Base-by-base conservation (phyloP, 2,113 vertebrate species). In the Pyxicephalus adspersus region DNA sequence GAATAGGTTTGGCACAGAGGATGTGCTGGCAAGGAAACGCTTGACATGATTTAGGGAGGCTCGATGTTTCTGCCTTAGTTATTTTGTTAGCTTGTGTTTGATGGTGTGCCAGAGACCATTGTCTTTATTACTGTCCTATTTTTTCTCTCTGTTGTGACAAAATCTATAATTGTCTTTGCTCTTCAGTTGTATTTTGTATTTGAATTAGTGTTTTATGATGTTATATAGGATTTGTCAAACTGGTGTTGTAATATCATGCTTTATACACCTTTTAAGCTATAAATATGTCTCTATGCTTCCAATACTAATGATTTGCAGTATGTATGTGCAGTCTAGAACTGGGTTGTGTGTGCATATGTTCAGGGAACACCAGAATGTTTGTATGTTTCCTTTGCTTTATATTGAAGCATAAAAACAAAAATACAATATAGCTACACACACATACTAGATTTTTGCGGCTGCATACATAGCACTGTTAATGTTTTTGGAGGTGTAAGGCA, bases 1-100 rank as follows among this genome's bases (percentile, higher is more conserved):
- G 28, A 51, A 64, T 50, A 64, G 68, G 58, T 64, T 73, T 81
- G 68, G 78, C 68, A 64, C 38, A 22, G 45, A 79, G 54, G 38
- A 68, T 73, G 28, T 74, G 58, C 26, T 73, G 79, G 79, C 79
- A 73, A 50, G n/a, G 28, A 57, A 55, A 81, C 18, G 26, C 79
- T 73, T 73, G 78, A 73, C 79, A 64, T 81, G 79, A 81, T 74
- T 81, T 81, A 65, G 45, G 79, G 51, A 74, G 63, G 60, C 63
- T 81, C 19, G 51, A 74, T 73, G 79, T 81, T 81, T 73, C 60
- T 63, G 70, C 45, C 79, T 73, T 60, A 5, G 54, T 79, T 68
- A 68, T 79, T 80, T 65, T 81, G 68, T 81, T 73, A 64, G 68
- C 50, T 81, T 64, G 66, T 64, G 60, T 74, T 81, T 81, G 60